Base-by-base conservation (phyloP, 1,140 invertebrate species). In the Drosophila navojoa region DNA sequence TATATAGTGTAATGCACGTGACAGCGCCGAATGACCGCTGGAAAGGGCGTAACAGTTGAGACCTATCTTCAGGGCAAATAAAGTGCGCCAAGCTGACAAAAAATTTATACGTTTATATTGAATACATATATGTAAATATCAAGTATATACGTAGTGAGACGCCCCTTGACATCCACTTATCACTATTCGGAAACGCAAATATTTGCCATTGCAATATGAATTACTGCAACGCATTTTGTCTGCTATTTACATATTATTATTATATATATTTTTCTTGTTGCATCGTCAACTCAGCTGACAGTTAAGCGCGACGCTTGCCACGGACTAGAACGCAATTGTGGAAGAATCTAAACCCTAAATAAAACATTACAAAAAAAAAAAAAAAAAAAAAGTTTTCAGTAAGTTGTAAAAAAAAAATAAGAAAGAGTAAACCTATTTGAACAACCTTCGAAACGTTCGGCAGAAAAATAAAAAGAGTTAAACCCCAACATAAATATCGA, bases 161-260 rank as follows among this genome's bases (percentile, higher is more conserved):
- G 78, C 74, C 81, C 81, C 77, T 76, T 79, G 82, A 81, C 79
- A 82, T 71, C 70, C 79, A 77, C 79, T 87, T 87, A 87, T 87
- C 82, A 72, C 82, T 6, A 58, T 5, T 32, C 35, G 29, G 52
- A 66, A 22, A 16, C 45, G 55, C 59, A 64, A 57, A 71, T 74
- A 69, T 71, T 69, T 52, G 71, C 60, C 76, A 61, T 44, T 52
- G 64, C 66, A 57, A 66, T 75, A 75, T 78, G 62, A 64, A 77
- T 80, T 75, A 54, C 58, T 71, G 47, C 38, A 76, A 78, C 79
- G 68, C 82, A 87, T 81, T 86, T 72, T 53, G 73, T 64, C 27
- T 52, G 59, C 25, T 73, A 60, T 59, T 42, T 38, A 42, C 15
- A 45, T 47, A 29, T 59, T 55, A 40, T 22, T 16, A 13, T 40